Percentiles rank a stretch among this genome's conserved stretches.
Conservation (phyloP, 2,113 vertebrate species). For the Isichthys henryi region DNA sequence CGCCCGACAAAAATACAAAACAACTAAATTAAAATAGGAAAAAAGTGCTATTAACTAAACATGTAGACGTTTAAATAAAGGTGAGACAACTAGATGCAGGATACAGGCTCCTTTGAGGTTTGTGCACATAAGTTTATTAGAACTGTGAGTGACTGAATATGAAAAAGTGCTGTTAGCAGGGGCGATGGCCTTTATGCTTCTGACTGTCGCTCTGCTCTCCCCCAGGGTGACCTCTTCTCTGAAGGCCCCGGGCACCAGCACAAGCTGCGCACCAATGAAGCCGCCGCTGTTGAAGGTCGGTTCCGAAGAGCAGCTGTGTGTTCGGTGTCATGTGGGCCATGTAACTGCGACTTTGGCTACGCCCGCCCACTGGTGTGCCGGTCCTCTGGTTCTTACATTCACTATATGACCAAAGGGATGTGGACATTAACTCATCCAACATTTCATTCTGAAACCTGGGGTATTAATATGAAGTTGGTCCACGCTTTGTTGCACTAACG, state of each 20-base stretch:
- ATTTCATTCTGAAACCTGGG: not conserved
- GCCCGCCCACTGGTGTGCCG: too few relatives aligned
- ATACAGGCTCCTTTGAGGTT: not conserved
- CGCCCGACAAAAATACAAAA: too few relatives aligned
- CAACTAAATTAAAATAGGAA: too few relatives aligned
- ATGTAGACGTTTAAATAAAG: not conserved
- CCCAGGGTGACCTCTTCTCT: not conserved
- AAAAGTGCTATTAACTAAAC: too few relatives aligned
- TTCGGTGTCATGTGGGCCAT: not conserved
- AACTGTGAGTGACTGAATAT: not conserved
- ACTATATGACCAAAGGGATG: not conserved
- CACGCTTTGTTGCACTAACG: not conserved
- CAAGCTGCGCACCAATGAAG: not conserved
- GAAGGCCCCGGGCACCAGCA: not conserved
- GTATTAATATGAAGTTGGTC: not conserved
- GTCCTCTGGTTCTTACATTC: not conserved
- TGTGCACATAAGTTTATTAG: not conserved
- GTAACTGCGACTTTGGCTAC: not conserved
- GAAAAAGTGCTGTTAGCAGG: not conserved
- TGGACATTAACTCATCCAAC: not conserved
- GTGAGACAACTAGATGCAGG: not conserved
- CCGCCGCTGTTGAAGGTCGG: not conserved
- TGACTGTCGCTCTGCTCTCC: not conserved
- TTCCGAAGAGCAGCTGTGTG: not conserved
- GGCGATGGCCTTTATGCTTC: not conserved